Evolutionary conservation across 2,113 vertebrate genomes (phyloP).

Genomic region (Onychostoma macrolepis): DNA sequence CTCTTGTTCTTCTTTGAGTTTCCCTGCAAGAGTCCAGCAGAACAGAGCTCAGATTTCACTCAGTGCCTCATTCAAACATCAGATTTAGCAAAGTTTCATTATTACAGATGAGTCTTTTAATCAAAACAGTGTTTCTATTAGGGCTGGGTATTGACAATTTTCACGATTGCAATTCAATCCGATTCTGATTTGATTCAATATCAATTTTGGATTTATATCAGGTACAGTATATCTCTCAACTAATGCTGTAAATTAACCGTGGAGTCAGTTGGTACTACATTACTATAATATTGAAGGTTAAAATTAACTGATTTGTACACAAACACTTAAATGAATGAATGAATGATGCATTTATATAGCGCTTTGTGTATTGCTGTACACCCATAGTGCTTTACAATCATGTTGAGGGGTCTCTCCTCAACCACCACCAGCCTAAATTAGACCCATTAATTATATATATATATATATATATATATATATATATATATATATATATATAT

Average conservation of each 20-base stretch:
- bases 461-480: too few relatives aligned
- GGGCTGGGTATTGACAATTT: neutral
- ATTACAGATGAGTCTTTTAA: neutral
- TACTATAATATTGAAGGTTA: neutral
- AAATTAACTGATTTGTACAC: too few relatives aligned
- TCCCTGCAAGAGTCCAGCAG: slow-evolving; percentile 73
- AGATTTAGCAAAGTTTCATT: neutral
- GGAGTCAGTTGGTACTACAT: neutral
- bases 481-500: too few relatives aligned
- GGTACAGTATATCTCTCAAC: too few relatives aligned
- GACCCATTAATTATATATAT: too few relatives aligned
- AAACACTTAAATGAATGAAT: too few relatives aligned
- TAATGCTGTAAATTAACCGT: neutral
- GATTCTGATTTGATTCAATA: neutral
- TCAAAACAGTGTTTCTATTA: neutral
- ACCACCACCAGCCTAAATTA: too few relatives aligned
- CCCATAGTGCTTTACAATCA: too few relatives aligned
- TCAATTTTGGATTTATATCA: neutral
- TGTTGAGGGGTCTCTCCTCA: too few relatives aligned
- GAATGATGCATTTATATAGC: too few relatives aligned
- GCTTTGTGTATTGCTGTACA: too few relatives aligned
- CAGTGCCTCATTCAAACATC: neutral
- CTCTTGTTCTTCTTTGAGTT: slow-evolving; percentile 96
- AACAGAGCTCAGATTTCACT: neutral
- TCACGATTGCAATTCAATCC: too few relatives aligned